Percentiles rank a stretch among this genome's conserved stretches.
phyloP scores from a whole-genome alignment of 2,888 invertebrate species.

The Nycteola revayana region DNA sequence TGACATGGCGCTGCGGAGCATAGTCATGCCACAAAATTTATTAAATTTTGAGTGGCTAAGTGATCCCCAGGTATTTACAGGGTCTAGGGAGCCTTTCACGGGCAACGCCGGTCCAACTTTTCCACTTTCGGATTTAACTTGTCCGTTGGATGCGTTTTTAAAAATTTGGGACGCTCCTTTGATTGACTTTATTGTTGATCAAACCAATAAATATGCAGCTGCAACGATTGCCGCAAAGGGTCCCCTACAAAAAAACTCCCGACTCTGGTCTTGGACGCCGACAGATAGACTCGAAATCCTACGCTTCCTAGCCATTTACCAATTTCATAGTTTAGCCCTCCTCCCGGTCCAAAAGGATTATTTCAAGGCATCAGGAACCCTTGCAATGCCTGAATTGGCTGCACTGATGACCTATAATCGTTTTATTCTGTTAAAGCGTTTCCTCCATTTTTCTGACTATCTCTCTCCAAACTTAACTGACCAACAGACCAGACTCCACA shows the following conservation, averaged over 20 bases:
- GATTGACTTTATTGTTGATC: conserved; percentile 5
- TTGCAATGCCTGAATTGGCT: no score
- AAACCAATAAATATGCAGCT: conserved; percentile 3
- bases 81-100: conserved; percentile 8
- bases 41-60: no score
- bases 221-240: no score
- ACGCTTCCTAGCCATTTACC: no score
- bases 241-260: no score
- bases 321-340: conserved; percentile 6
- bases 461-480: not conserved
- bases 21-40: no score
- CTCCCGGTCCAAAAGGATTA: conserved; percentile 7
- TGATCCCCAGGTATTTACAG: conserved; percentile 6
- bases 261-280: no score
- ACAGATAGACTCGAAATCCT: no score
- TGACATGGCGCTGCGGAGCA: no score
- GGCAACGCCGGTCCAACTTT: conserved; percentile 9
- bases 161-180: conserved; percentile 9
- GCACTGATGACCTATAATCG: conserved; percentile 13
- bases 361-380: conserved; percentile 9
- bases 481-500: conserved; percentile 4
- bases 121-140: conserved; percentile 5
- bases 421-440: conserved; percentile 10
- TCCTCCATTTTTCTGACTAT: conserved; percentile 8
- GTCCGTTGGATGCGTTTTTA: conserved; percentile 11